These are phyloP conservation scores for Heterodera carotae DNA, from an alignment of 1,140 invertebrate species.

Conservation along the genomic window DNA sequence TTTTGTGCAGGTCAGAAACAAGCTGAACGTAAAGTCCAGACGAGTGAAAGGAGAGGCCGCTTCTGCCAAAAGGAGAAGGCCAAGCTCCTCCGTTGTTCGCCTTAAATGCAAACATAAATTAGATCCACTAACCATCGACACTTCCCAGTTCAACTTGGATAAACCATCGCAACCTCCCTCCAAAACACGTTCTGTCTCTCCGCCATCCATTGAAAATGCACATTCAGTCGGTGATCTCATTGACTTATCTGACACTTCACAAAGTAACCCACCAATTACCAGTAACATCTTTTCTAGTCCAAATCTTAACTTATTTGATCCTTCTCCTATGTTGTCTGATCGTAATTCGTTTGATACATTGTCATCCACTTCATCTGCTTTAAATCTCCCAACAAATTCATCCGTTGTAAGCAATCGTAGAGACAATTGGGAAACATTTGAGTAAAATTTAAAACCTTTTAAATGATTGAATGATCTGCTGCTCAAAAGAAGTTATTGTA, in stretches of 20 bases:
- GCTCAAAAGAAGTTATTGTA: too few species aligned
- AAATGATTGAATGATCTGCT: too few species aligned
- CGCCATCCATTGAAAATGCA: slow-evolving; percentile 41
- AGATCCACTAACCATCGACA: slow-evolving; percentile 38
- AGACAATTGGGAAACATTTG: slow-evolving; percentile 29
- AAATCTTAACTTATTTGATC: slow-evolving; percentile 8
- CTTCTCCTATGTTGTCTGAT: neutral
- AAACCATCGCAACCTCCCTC: neutral
- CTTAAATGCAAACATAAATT: slow-evolving; percentile 27
- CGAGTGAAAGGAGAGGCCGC: neutral
- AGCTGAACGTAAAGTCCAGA: slow-evolving; percentile 30
- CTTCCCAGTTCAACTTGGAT: slow-evolving; percentile 37
- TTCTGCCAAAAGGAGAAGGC: neutral
- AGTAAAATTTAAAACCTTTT: neutral
- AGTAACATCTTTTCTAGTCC: slow-evolving; percentile 28
- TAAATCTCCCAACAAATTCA: neutral
- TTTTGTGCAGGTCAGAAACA: slow-evolving; percentile 45
- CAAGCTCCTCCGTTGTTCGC: neutral
- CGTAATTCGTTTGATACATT: neutral
- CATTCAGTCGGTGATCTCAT: slow-evolving; percentile 36
- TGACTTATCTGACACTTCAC: slow-evolving; percentile 30
- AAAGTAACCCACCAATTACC: neutral
- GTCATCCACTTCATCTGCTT: neutral
- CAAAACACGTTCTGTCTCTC: slow-evolving; percentile 13
- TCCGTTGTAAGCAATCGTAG: neutral